phyloP scores from a whole-genome alignment of 2,888 invertebrate species.

The Rhamphomyia laevipes region DNA sequence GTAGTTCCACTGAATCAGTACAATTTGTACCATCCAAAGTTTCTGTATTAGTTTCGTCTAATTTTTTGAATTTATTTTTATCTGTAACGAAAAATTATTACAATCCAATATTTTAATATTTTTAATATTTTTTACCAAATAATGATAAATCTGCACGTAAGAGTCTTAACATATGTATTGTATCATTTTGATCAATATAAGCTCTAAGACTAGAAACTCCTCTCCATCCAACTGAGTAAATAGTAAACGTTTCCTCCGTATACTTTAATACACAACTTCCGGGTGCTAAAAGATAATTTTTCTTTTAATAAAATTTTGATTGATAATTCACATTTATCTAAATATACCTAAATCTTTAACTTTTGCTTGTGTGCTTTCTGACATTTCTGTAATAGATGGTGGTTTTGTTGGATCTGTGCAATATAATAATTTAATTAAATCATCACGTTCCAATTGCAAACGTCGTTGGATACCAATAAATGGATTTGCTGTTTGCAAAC shows the following conservation, averaged over 20 bases:
- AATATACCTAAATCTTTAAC: slow-evolving; percentile 58
- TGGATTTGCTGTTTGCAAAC: slow-evolving; percentile 59
- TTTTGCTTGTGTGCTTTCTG: slow-evolving; percentile 51
- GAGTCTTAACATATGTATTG: slow-evolving; percentile 75
- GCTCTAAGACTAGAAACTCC: slow-evolving; percentile 77
- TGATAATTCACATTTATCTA: too few relatives aligned
- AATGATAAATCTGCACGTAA: slow-evolving; percentile 76
- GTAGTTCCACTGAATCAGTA: background rate
- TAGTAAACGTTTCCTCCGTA: slow-evolving; percentile 40
- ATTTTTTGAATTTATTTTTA: slow-evolving; percentile 2
- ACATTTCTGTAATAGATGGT: slow-evolving; percentile 59
- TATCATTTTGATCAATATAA: slow-evolving; percentile 74
- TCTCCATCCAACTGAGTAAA: slow-evolving; percentile 81
- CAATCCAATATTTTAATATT: background rate
- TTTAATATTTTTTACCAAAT: slow-evolving; percentile 49
- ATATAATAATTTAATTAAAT: slow-evolving; percentile 64
- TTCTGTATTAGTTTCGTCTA: background rate
- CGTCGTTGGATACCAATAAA: slow-evolving; percentile 58
- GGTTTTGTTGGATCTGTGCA: slow-evolving; percentile 69
- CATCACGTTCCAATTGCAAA: slow-evolving; percentile 57
- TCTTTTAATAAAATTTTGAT: background rate
- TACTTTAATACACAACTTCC: slow-evolving; percentile 72
- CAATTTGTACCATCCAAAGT: background rate
- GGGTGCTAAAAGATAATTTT: slow-evolving; percentile 27
- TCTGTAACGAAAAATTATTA: background rate